Conservation (phyloP, 2,113 vertebrate genomes). For the Heliornis fulica region DNA sequence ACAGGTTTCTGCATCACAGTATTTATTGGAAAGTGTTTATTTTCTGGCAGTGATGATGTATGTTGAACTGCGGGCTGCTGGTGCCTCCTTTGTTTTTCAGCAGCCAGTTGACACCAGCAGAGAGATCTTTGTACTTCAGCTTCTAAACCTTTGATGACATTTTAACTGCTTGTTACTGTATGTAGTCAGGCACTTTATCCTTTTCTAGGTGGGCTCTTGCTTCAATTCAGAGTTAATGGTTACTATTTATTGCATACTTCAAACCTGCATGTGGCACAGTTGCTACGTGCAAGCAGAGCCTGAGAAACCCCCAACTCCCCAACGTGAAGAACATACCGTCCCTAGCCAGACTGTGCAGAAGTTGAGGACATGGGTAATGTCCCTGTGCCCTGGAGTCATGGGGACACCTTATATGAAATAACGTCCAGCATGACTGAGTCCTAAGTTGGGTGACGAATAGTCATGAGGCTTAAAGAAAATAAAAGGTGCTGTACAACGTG, state of each 20-base stretch:
- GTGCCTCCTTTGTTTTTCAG: background rate
- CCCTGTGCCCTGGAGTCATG: background rate
- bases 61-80: background rate
- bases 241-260: conserved; percentile 63
- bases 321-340: background rate
- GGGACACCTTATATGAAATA: background rate
- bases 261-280: background rate
- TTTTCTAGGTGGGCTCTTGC: background rate
- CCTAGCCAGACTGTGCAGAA: background rate
- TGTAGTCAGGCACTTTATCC: conserved; percentile 6
- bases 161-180: conserved; percentile 18
- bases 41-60: background rate
- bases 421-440: background rate
- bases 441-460: background rate
- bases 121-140: conserved; percentile 33
- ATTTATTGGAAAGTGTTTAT: background rate
- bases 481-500: background rate
- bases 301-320: background rate
- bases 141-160: conserved; percentile 21
- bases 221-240: conserved; percentile 51
- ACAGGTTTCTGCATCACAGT: background rate
- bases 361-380: background rate
- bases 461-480: background rate
- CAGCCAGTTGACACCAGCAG: background rate
- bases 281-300: background rate